phyloP scores from a whole-genome alignment of 1,140 invertebrate species.

The Bombyx mandarina region DNA sequence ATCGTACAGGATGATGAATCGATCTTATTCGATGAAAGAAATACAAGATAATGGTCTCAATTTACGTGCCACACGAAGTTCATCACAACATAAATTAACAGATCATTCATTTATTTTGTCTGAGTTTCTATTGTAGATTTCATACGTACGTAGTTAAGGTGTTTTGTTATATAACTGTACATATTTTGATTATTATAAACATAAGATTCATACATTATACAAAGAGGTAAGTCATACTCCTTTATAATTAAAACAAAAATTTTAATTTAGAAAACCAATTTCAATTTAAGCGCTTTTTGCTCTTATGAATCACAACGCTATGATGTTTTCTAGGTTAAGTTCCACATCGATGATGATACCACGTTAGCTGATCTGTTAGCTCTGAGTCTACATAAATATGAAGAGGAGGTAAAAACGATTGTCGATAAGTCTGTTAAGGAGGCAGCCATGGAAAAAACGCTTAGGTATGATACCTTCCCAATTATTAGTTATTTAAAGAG shows the following conservation, averaged over 20 bases:
- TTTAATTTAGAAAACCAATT: too few species aligned
- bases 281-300: too few species aligned
- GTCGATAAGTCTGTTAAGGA: constrained; percentile 97
- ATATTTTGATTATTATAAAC: too few species aligned
- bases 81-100: constrained; percentile 18
- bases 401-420: constrained; percentile 95
- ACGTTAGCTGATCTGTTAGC: constrained; percentile 90
- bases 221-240: too few species aligned
- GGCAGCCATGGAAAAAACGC: constrained; percentile 93
- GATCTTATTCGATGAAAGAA: constrained; percentile 39
- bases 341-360: constrained; percentile 80
- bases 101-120: constrained; percentile 39
- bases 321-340: constrained; percentile 73
- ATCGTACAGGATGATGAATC: constrained; percentile 32
- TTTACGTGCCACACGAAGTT: constrained; percentile 17
- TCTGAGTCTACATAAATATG: constrained; percentile 90
- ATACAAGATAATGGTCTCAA: constrained; percentile 36
- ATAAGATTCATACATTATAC: too few species aligned
- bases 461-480: constrained; percentile 56
- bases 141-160: background rate
- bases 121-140: constrained; percentile 50
- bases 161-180: too few species aligned
- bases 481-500: background rate
- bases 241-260: too few species aligned
- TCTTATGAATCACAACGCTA: too few species aligned